Evolutionary conservation across 2,113 vertebrate genomes (phyloP), one percentile per base, ranked within the genome.

Genomic region (Pitta sordida): DNA sequence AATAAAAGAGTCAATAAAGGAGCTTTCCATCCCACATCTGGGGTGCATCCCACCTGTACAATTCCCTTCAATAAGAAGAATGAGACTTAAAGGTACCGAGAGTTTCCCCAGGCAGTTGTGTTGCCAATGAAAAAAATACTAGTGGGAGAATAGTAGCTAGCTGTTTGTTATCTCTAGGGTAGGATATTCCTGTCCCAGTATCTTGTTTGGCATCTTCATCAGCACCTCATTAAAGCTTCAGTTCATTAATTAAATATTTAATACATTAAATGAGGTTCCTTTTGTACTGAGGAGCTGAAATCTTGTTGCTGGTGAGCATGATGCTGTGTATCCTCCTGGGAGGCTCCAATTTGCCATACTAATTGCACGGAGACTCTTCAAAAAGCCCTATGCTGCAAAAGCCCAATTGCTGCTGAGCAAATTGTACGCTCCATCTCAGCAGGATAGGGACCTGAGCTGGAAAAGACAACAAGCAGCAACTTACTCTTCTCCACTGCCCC

Each of bases 171-270:
- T 94, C 96, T 88, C 96, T 69, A 60, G 91, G 91, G 94, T 88
- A 85, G 55, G 30, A 59, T 94, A 96, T 94, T 94, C 62, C 68
- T 91, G 71, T 89, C 83, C 91, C 91, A 64, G 70, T 96, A 94
- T 97, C 95, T 96, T 91, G 88, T 95, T 95, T 79, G 83, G 96
- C 92, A 90, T 96, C 96, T 97, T 95, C 87, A 95, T 96, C 96
- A 94, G 55, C 86, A 96, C 84, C 96, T 97, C 95, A 97, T 97
- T 98, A 98, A 98, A 95, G 89, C 93, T 95, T 95, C 93, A 88
- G 96, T 93, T 95, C 94, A 95, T 96, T 97, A 97, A 97, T 98
- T 97, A 98, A 97, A 97, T 97, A 97, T 95, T 97, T 96, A 98
- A 94, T 94, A 94, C 64, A 89, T 97, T 95, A 97, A 97, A 97